Percentiles rank a stretch among this genome's conserved stretches.
These are phyloP conservation scores for Astyanax mexicanus DNA, from an alignment of 2,797 vertebrate species.

Conservation along the genomic window DNA sequence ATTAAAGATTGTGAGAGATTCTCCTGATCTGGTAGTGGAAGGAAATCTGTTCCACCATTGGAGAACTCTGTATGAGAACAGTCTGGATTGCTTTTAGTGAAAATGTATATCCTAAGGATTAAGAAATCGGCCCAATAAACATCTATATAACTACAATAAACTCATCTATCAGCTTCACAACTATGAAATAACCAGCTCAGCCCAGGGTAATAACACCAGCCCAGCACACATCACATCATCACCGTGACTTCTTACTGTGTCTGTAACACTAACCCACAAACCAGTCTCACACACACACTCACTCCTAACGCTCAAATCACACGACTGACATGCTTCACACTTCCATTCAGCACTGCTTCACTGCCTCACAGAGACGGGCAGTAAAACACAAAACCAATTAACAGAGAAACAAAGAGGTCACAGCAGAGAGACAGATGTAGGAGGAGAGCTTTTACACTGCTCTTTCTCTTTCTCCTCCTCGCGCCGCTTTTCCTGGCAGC, in stretches of 20 bases:
- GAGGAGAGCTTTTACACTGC: constrained; percentile 12
- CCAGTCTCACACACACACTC: neutral
- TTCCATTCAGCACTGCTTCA: neutral
- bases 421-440: neutral
- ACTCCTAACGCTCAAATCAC: neutral
- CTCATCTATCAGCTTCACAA: neutral
- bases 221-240: neutral
- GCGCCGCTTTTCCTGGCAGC: constrained; percentile 7
- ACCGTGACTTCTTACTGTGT: neutral
- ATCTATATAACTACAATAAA: neutral
- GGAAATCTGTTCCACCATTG: too few relatives aligned
- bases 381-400: neutral
- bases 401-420: neutral
- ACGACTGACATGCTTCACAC: neutral
- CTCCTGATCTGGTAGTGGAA: too few relatives aligned
- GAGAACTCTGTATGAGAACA: too few relatives aligned
- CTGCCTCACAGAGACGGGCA: neutral
- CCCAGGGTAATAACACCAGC: neutral
- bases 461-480: neutral
- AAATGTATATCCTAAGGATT: too few relatives aligned
- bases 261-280: neutral
- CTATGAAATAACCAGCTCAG: neutral
- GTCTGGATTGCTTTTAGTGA: too few relatives aligned
- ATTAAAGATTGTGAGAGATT: too few relatives aligned
- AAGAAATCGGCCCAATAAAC: too few relatives aligned